phyloP scores from a whole-genome alignment of 2,888 invertebrate genomes.

The Acronicta psi region DNA sequence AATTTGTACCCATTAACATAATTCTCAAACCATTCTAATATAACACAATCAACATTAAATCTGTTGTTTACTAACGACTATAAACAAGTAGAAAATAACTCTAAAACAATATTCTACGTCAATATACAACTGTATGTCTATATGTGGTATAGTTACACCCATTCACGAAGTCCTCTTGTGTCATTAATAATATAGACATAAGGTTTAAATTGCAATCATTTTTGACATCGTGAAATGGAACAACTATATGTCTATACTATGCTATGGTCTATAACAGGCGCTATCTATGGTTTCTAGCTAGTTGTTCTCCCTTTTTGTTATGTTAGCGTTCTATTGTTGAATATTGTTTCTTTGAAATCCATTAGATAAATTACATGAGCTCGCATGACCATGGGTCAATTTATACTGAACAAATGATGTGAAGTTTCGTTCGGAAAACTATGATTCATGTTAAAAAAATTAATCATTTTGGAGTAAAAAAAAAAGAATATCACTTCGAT shows the following conservation, averaged over 20 bases:
- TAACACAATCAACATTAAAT: conserved; percentile 34
- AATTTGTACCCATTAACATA: conserved; percentile 50
- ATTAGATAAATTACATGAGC: background rate
- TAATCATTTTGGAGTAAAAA: too few species aligned
- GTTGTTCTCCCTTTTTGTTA: conserved; percentile 35
- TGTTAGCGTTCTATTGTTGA: conserved; percentile 21
- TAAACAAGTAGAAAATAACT: conserved; percentile 39
- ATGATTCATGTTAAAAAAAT: too few species aligned
- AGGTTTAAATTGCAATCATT: too few species aligned
- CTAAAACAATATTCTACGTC: conserved; percentile 17
- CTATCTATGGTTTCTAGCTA: conserved; percentile 29
- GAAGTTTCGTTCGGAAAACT: too few species aligned
- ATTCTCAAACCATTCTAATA: conserved; percentile 23
- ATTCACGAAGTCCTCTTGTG: background rate
- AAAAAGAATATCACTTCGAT: too few species aligned
- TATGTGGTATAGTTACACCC: background rate
- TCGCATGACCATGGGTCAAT: too few species aligned
- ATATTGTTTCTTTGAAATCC: conserved; percentile 2
- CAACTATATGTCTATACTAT: conserved; percentile 17
- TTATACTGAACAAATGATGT: too few species aligned
- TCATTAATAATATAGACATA: too few species aligned
- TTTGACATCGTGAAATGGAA: background rate
- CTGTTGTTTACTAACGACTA: conserved; percentile 37
- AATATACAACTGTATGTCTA: conserved; percentile 11
- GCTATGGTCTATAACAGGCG: conserved; percentile 47